Conservation (phyloP, 2,113 vertebrate species). For the Sylvilagus bachmani region DNA sequence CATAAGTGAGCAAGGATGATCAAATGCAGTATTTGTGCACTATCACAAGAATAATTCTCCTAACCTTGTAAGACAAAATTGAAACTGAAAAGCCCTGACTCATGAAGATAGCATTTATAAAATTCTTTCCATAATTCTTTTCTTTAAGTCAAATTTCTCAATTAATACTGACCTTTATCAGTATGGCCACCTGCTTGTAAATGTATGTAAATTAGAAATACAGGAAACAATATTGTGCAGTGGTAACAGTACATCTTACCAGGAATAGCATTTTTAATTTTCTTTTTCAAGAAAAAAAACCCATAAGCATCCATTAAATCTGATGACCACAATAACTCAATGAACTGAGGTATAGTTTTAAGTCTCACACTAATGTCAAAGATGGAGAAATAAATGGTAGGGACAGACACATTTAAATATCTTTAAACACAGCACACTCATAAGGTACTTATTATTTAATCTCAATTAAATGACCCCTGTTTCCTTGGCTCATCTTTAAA, state of each 20-base stretch:
- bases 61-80: constrained; percentile 28
- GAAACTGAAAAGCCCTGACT: constrained; percentile 16
- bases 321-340: not conserved
- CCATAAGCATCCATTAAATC: constrained; percentile 23
- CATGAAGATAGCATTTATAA: not conserved
- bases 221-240: not conserved
- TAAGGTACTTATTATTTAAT: not conserved
- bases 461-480: not conserved
- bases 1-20: not conserved
- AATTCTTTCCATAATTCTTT: not conserved
- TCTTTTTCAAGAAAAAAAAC: constrained; percentile 34
- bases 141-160: constrained; percentile 33
- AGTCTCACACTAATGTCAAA: not conserved
- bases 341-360: not conserved
- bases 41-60: not conserved
- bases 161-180: constrained; percentile 26
- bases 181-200: not conserved
- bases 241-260: not conserved
- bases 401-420: not conserved
- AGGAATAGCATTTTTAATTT: not conserved
- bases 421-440: not conserved
- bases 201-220: constrained; percentile 8
- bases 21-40: not conserved
- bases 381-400: not conserved
- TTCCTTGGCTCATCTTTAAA: constrained; percentile 9